These are phyloP conservation scores for Idaea straminata DNA, from an alignment of 2,888 invertebrate species.

Conservation along the genomic window DNA sequence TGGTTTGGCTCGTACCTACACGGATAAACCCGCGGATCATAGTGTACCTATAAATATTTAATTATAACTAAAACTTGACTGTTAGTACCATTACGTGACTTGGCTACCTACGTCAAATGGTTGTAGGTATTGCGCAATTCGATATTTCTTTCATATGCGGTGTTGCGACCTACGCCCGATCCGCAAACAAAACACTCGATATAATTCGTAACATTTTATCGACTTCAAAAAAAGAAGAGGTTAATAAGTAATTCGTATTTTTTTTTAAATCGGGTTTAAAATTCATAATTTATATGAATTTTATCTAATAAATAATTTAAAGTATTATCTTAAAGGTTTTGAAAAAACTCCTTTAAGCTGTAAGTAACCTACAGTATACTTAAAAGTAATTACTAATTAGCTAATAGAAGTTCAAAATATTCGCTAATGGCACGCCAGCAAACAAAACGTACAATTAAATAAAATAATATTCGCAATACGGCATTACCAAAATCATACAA, in stretches of 20 bases:
- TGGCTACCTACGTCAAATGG: background rate
- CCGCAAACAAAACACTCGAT: background rate
- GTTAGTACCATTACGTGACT: background rate
- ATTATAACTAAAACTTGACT: background rate
- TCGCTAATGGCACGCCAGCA: background rate
- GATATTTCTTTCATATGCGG: background rate
- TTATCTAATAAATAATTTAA: too few relatives aligned
- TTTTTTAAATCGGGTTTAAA: too few relatives aligned
- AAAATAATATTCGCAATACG: background rate
- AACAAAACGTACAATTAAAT: background rate
- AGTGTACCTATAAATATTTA: background rate
- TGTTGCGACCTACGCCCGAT: background rate
- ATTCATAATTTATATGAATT: too few relatives aligned
- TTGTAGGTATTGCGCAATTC: background rate
- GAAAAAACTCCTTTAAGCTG: too few relatives aligned
- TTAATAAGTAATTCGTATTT: too few relatives aligned
- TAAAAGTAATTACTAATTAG: background rate
- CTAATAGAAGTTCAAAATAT: background rate
- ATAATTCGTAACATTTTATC: too few relatives aligned
- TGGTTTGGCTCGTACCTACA: too few relatives aligned
- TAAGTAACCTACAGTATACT: too few relatives aligned
- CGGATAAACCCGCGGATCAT: background rate
- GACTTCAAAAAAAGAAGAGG: too few relatives aligned
- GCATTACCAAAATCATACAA: slow-evolving; percentile 2
- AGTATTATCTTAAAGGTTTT: too few relatives aligned